Conservation (phyloP, 2,888 invertebrate genomes). For the Microplitis deprimator region DNA sequence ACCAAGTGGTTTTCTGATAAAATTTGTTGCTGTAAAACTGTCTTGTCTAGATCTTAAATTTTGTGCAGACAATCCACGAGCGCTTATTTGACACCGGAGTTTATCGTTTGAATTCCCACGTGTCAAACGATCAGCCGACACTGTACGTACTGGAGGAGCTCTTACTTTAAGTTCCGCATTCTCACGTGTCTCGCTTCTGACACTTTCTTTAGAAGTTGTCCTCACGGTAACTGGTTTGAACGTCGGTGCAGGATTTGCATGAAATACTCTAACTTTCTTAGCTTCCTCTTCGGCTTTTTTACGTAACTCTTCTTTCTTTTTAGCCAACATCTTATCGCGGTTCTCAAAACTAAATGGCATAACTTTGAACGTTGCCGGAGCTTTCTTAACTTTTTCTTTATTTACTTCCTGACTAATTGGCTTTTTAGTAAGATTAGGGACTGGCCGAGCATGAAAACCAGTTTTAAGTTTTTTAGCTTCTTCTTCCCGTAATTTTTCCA, state of each 20-base stretch:
- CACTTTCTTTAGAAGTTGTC: slow-evolving; percentile 58
- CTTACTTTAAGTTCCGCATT: not conserved
- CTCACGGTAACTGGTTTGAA: slow-evolving; percentile 71
- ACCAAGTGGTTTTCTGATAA: not conserved
- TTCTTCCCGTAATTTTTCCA: slow-evolving; percentile 49
- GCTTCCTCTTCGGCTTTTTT: slow-evolving; percentile 75
- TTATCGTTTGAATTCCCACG: slow-evolving; percentile 20
- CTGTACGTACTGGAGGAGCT: not conserved
- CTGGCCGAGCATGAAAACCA: slow-evolving; percentile 77
- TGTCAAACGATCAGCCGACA: slow-evolving; percentile 21
- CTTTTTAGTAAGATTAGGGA: slow-evolving; percentile 70
- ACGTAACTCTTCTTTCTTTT: slow-evolving; percentile 77
- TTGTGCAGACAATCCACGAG: not conserved
- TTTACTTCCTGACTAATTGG: slow-evolving; percentile 39
- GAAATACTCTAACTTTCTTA: slow-evolving; percentile 78
- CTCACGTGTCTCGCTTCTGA: not conserved
- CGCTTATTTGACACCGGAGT: not conserved
- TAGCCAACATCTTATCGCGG: slow-evolving; percentile 75
- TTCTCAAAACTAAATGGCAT: slow-evolving; percentile 82
- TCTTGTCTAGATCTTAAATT: not conserved
- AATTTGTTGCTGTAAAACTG: not conserved
- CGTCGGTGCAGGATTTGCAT: slow-evolving; percentile 79
- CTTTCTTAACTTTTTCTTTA: slow-evolving; percentile 38
- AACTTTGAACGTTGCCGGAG: slow-evolving; percentile 45
- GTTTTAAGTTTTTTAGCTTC: slow-evolving; percentile 55